phyloP scores from a whole-genome alignment of 2,888 invertebrate genomes.

The Drosophila flavopinicola region DNA sequence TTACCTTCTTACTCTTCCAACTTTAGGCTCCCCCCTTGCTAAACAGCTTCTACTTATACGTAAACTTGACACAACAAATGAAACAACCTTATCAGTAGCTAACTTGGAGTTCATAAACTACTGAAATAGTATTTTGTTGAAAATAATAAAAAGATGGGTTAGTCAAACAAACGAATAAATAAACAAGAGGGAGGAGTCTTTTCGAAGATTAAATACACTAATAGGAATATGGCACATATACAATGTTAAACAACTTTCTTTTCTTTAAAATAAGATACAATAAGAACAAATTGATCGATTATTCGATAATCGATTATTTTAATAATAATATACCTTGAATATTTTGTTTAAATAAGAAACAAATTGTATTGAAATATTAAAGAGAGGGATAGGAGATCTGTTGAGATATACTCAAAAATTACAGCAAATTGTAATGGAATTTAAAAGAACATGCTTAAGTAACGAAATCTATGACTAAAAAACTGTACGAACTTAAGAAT shows the following conservation, averaged over 20 bases:
- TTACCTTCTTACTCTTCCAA: background rate
- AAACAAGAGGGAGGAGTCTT: slow-evolving; percentile 3
- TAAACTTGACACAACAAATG: slow-evolving; percentile 13
- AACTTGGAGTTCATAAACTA: slow-evolving; percentile 24
- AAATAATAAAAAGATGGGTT: slow-evolving; percentile 9
- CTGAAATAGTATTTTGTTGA: slow-evolving; percentile 15
- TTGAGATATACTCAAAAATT: background rate
- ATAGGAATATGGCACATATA: background rate
- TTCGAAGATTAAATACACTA: background rate
- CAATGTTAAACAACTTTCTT: background rate
- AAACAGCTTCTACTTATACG: slow-evolving; percentile 11
- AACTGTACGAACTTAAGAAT: background rate
- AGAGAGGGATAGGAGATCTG: background rate
- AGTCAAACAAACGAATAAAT: slow-evolving; percentile 15
- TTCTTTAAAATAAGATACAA: slow-evolving; percentile 9
- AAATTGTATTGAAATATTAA: slow-evolving; percentile 5
- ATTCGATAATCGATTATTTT: too few species aligned
- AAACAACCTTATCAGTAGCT: slow-evolving; percentile 31
- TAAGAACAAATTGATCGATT: too few species aligned
- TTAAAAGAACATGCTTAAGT: background rate
- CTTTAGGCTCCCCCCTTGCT: background rate
- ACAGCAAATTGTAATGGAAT: background rate
- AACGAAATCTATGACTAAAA: background rate
- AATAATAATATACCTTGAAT: too few species aligned
- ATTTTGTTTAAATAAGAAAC: slow-evolving; percentile 10